phyloP scores from a whole-genome alignment of 2,113 vertebrate genomes.

The Montifringilla adamsi region DNA sequence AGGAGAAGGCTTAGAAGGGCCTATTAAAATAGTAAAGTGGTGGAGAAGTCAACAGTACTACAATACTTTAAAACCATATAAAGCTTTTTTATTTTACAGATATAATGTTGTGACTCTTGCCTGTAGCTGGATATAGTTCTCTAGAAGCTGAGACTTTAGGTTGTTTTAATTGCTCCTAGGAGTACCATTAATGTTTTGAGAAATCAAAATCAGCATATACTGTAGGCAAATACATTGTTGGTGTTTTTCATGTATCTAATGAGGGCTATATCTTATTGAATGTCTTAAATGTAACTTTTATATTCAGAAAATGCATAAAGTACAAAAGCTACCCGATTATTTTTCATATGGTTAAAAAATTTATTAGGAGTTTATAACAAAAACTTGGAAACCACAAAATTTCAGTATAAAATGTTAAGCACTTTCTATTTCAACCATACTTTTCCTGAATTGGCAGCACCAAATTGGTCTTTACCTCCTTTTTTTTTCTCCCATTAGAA shows the following conservation, averaged over 20 bases:
- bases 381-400: neutral
- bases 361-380: conserved; percentile 22
- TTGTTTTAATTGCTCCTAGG: neutral
- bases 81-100: neutral
- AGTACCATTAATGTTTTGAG: neutral
- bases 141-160: neutral
- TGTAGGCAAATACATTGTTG: neutral
- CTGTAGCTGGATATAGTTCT: neutral
- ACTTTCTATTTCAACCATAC: neutral
- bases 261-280: neutral
- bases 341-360: neutral
- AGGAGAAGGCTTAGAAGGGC: neutral
- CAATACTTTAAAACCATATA: neutral
- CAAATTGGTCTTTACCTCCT: neutral
- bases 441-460: neutral
- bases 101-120: neutral
- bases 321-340: neutral
- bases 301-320: neutral
- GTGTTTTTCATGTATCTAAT: neutral
- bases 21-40: neutral
- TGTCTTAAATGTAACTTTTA: neutral
- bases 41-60: neutral
- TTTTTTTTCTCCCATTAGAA: neutral
- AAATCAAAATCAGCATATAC: neutral
- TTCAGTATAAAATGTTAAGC: neutral